A percentile compares a stretch with the other conserved stretches of the same genome.
These are phyloP conservation scores for Heliconius ethilla DNA, from an alignment of 2,888 invertebrate species.

Conservation along the genomic window DNA sequence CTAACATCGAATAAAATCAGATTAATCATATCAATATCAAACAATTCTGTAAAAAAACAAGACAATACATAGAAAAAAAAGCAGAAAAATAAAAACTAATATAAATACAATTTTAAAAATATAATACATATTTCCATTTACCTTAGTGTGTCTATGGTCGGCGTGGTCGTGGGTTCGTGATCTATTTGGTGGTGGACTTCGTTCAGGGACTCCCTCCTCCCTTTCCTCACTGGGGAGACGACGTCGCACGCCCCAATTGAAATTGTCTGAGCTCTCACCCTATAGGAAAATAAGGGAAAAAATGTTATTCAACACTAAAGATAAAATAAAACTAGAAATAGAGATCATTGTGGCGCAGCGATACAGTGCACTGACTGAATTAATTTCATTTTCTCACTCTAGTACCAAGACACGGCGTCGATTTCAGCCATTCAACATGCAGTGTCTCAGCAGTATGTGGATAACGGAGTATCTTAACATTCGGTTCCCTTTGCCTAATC, in stretches of 20 bases:
- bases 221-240: constrained; percentile 89
- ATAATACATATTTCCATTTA: constrained; percentile 44
- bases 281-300: constrained; percentile 52
- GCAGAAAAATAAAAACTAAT: too few species aligned
- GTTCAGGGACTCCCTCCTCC: constrained; percentile 58
- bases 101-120: too few species aligned
- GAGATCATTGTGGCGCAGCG: background rate
- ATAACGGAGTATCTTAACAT: too few species aligned
- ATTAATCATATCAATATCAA: too few species aligned
- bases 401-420: too few species aligned
- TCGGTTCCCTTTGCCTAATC: too few species aligned
- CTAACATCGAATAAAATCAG: too few species aligned
- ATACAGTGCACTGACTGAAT: too few species aligned
- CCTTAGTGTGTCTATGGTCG: constrained; percentile 49
- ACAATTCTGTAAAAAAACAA: background rate
- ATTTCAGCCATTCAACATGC: too few species aligned
- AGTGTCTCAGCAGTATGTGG: too few species aligned
- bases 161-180: constrained; percentile 45
- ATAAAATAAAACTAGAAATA: background rate
- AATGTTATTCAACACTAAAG: background rate
- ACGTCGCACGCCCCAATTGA: constrained; percentile 97
- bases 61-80: background rate
- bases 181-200: constrained; percentile 62
- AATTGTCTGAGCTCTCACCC: constrained; percentile 97
- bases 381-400: too few species aligned